Conservation (phyloP, 35 echinoderm and acorn worm species). For the Hemicentrotus pulcherrimus region DNA sequence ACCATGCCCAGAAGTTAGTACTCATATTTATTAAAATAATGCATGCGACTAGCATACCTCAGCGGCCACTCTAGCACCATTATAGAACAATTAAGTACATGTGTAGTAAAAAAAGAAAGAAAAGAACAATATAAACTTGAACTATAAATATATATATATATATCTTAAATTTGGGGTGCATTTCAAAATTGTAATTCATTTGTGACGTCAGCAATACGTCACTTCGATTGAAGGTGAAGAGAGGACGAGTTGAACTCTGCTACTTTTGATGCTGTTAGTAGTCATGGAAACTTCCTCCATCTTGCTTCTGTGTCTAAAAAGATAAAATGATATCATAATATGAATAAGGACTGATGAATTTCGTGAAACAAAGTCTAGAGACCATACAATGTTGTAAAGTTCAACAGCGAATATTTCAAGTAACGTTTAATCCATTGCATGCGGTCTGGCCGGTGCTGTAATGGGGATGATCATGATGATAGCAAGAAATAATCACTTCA, state of each 20-base stretch:
- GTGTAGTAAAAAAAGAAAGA: not conserved
- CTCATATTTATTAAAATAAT: not conserved
- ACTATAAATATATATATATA: too few relatives aligned
- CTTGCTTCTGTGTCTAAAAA: slow-evolving; percentile 1
- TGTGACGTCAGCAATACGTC: slow-evolving; percentile 47
- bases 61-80: not conserved
- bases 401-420: too few relatives aligned
- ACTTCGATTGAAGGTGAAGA: slow-evolving; percentile 40
- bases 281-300: slow-evolving; percentile 31
- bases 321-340: not conserved
- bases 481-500: too few relatives aligned
- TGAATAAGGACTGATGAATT: not conserved
- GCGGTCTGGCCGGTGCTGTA: too few relatives aligned
- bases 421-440: too few relatives aligned
- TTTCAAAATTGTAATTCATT: not conserved
- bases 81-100: not conserved
- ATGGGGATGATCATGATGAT: too few relatives aligned
- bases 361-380: too few relatives aligned
- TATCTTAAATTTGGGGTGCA: not conserved
- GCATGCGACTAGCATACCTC: not conserved
- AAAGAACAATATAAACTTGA: too few relatives aligned
- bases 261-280: slow-evolving; percentile 32
- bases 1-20: not conserved
- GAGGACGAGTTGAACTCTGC: slow-evolving; percentile 31
- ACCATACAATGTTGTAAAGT: too few relatives aligned